phyloP scores from a whole-genome alignment of 1,140 invertebrate species.

The Melipona quadrifasciata region DNA sequence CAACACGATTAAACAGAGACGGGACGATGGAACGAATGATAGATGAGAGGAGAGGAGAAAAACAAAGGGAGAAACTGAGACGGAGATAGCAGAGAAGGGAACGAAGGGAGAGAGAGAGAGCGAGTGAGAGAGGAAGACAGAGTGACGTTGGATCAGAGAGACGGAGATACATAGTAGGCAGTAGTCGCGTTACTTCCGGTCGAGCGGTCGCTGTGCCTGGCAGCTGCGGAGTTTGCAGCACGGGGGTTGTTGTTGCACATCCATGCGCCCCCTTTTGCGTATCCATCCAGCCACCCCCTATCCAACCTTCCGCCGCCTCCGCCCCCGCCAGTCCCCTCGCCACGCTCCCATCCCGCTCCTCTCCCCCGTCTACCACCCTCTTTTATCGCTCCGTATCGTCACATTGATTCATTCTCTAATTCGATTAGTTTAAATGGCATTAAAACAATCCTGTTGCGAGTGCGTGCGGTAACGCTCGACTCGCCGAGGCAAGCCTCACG shows the following conservation, averaged over 20 bases:
- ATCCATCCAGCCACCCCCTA: constrained; percentile 58
- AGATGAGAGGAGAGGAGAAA: constrained; percentile 27
- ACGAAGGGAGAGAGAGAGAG: constrained; percentile 24
- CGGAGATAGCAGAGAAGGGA: not conserved
- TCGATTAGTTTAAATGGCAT: constrained; percentile 82
- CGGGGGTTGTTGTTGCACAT: constrained; percentile 72
- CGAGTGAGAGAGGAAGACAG: constrained; percentile 45
- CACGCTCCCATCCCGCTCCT: constrained; percentile 30
- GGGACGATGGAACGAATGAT: constrained; percentile 51
- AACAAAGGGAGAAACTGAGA: constrained; percentile 39
- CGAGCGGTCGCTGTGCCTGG: constrained; percentile 80
- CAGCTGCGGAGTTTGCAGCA: constrained; percentile 80
- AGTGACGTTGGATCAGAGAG: constrained; percentile 56
- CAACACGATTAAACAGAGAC: constrained; percentile 17
- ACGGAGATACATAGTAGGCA: constrained; percentile 77
- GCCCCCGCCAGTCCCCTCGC: not conserved
- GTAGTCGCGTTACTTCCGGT: constrained; percentile 82
- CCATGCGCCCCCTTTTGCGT: constrained; percentile 70
- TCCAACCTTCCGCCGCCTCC: constrained; percentile 14
- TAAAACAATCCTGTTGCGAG: constrained; percentile 81
- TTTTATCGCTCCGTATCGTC: constrained; percentile 73
- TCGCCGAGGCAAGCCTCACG: constrained; percentile 27
- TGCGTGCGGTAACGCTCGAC: constrained; percentile 61
- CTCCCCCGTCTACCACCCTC: constrained; percentile 19
- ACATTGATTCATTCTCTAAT: constrained; percentile 81